Evolutionary conservation across 92 coral and sea anemone genomes (phyloP).

Genomic region (Chrysogorgia sp.): DNA sequence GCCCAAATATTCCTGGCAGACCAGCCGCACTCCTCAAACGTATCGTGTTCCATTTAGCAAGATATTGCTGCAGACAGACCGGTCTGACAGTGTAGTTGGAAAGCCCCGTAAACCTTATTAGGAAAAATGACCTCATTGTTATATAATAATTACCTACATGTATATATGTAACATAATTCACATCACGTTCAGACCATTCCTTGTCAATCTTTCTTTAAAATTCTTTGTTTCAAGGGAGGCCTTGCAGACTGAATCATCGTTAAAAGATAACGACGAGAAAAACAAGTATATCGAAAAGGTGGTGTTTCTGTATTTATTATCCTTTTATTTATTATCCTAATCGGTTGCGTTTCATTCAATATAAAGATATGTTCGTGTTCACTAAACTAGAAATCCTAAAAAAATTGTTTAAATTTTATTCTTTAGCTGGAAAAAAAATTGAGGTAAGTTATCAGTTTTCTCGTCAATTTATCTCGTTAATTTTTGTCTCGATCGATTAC

Average conservation of each 20-base stretch:
- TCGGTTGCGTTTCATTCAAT: no score
- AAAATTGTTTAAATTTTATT: not conserved
- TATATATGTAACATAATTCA: not conserved
- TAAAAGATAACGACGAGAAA: not conserved
- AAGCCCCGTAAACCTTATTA: no score
- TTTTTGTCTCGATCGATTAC: no score
- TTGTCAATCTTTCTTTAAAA: not conserved
- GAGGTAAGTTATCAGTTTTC: not conserved
- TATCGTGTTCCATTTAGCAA: no score
- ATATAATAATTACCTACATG: not conserved
- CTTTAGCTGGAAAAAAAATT: conserved; percentile 27
- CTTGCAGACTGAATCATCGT: not conserved
- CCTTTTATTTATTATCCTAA: not conserved
- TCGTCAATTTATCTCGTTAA: not conserved
- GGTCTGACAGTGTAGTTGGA: no score
- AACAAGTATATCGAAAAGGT: conserved; percentile 14
- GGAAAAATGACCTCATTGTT: no score
- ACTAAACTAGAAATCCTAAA: no score
- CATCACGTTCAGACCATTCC: not conserved
- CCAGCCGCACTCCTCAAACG: no score
- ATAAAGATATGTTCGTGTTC: not conserved
- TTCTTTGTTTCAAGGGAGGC: not conserved
- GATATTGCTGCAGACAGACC: no score
- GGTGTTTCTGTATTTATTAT: not conserved
- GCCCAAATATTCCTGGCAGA: no score